Conservation (phyloP, 2,797 vertebrate genomes). For the Pogoniulus pusillus region DNA sequence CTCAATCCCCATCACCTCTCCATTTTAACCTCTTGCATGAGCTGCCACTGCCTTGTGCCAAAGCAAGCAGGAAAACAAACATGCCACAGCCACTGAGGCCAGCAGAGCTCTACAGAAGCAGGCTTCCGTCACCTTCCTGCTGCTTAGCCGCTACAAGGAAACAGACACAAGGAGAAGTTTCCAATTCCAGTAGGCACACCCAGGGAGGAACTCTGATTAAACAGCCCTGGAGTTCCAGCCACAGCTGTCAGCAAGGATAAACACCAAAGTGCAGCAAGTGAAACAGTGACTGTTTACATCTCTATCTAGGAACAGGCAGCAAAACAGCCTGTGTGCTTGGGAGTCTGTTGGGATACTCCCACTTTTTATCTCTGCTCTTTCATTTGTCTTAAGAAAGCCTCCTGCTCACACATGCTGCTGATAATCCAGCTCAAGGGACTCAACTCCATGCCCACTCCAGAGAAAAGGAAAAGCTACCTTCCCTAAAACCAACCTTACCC, state of each 20-base stretch:
- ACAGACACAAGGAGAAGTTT: not conserved
- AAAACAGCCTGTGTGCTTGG: not conserved
- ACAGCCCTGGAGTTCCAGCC: not conserved
- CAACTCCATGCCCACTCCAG: not conserved
- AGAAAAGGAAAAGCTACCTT: not conserved
- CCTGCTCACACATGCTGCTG: not conserved
- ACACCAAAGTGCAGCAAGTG: not conserved
- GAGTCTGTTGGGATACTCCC: not conserved
- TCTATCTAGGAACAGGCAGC: not conserved
- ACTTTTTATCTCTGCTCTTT: not conserved
- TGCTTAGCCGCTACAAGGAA: constrained; percentile 9
- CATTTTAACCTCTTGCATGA: not conserved
- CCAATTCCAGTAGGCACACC: constrained; percentile 6
- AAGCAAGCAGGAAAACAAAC: constrained; percentile 13
- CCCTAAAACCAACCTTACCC: not conserved
- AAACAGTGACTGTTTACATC: not conserved
- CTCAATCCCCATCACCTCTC: not conserved
- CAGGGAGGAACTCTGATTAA: constrained; percentile 9
- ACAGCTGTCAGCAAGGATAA: not conserved
- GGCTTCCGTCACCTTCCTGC: not conserved
- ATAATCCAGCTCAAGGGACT: not conserved
- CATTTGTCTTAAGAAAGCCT: not conserved
- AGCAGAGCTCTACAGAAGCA: not conserved
- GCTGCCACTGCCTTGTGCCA: not conserved
- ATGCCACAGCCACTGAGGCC: not conserved